Percentiles rank a stretch among this genome's conserved stretches.
Evolutionary conservation across 2,888 invertebrate genomes (phyloP).

Genomic region (Drosophila peninsularis): DNA sequence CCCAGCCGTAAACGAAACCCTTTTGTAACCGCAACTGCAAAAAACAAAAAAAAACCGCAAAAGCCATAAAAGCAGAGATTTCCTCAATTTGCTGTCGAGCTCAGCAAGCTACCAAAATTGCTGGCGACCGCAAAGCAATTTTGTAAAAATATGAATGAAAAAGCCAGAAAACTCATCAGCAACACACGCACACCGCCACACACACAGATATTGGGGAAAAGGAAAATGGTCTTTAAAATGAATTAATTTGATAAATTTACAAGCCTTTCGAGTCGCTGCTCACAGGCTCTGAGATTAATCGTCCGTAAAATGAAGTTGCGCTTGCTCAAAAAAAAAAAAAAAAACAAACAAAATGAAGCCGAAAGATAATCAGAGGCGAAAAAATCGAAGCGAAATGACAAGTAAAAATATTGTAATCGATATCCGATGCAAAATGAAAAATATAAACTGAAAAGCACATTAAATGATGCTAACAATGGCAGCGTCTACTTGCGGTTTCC

Average conservation of each 20-base stretch:
- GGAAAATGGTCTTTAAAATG: slow-evolving; percentile 62
- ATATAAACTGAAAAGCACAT: slow-evolving; percentile 34
- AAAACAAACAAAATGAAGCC: background rate
- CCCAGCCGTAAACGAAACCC: slow-evolving; percentile 52
- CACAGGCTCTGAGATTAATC: slow-evolving; percentile 51
- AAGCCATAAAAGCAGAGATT: slow-evolving; percentile 71
- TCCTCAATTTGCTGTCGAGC: slow-evolving; percentile 50
- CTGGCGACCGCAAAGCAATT: slow-evolving; percentile 72
- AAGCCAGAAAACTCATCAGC: slow-evolving; percentile 52
- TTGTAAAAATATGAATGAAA: slow-evolving; percentile 50
- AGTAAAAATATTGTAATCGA: slow-evolving; percentile 67
- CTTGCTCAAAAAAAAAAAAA: background rate
- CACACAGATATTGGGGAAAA: slow-evolving; percentile 1
- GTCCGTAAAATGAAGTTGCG: slow-evolving; percentile 43
- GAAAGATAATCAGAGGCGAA: slow-evolving; percentile 9
- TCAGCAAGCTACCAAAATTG: slow-evolving; percentile 45
- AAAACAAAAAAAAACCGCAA: slow-evolving; percentile 60
- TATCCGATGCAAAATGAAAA: slow-evolving; percentile 36
- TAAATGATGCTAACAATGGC: slow-evolving; percentile 49
- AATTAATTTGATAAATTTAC: slow-evolving; percentile 67
- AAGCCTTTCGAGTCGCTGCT: slow-evolving; percentile 25
- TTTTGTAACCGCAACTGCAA: slow-evolving; percentile 54
- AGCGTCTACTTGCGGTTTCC: slow-evolving; percentile 53
- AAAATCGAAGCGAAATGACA: slow-evolving; percentile 46
- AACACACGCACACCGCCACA: slow-evolving; percentile 4